phyloP scores from a whole-genome alignment of 2,797 vertebrate species.

The Helicolenus hilgendorfi region DNA sequence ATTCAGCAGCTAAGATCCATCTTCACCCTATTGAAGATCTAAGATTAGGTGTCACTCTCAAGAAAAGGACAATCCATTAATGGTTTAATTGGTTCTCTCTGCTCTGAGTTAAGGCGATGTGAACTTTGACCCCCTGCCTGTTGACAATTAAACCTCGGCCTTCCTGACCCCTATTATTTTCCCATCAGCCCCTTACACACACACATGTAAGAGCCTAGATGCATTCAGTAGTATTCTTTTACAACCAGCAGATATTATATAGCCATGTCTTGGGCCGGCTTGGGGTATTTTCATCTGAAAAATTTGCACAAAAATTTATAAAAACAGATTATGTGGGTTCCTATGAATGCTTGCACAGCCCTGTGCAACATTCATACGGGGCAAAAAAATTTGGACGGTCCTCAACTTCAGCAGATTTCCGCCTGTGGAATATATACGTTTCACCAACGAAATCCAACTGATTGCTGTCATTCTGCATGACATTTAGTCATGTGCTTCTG shows the following conservation, averaged over 20 bases:
- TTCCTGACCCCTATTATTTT: not conserved
- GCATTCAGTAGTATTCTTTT: not conserved
- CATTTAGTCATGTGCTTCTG: too few relatives aligned
- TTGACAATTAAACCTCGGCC: conserved; percentile 15
- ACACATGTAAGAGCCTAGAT: not conserved
- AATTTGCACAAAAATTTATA: too few relatives aligned
- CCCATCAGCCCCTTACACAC: conserved; percentile 2
- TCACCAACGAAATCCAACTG: too few relatives aligned
- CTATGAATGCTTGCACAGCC: too few relatives aligned
- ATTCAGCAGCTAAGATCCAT: conserved; percentile 11
- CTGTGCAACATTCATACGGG: too few relatives aligned
- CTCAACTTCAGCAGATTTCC: too few relatives aligned
- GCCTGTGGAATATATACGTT: too few relatives aligned
- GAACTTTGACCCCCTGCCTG: conserved; percentile 55
- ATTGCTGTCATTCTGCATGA: too few relatives aligned
- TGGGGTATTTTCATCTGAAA: not conserved
- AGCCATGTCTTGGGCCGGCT: not conserved
- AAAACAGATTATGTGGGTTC: too few relatives aligned
- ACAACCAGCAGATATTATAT: not conserved
- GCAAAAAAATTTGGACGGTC: too few relatives aligned
- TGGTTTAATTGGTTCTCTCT: conserved; percentile 48
- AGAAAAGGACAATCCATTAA: conserved; percentile 37
- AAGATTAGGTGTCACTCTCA: conserved; percentile 47
- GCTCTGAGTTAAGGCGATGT: conserved; percentile 10
- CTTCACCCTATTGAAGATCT: conserved; percentile 17